Conservation (phyloP, 2,888 invertebrate species). For the Tinea semifulvella region DNA sequence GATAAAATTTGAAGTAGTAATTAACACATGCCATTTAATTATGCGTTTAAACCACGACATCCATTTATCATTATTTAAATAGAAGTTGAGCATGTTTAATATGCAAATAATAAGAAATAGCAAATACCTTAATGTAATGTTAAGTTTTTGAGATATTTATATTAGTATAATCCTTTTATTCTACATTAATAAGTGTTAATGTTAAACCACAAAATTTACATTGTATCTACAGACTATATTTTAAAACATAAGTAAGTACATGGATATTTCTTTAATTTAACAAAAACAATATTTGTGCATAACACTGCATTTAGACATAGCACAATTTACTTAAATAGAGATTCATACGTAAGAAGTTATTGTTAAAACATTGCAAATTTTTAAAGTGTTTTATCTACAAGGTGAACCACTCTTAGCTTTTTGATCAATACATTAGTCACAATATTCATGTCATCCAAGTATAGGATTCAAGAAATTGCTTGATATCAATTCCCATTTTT, state of each 20-base stretch:
- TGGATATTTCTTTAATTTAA: no score
- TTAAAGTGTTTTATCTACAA: conserved; percentile 2
- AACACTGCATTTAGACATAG: no score
- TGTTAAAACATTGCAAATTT: neutral
- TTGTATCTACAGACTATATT: conserved; percentile 6
- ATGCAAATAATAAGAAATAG: conserved; percentile 5
- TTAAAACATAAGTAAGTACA: neutral
- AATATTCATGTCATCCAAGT: no score
- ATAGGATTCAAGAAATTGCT: no score
- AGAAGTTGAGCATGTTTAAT: no score
- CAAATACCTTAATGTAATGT: no score
- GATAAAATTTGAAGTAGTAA: neutral
- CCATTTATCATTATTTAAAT: neutral
- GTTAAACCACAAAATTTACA: conserved; percentile 4
- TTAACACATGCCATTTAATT: conserved; percentile 1
- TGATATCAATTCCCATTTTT: no score
- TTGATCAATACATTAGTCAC: neutral
- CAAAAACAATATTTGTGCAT: no score
- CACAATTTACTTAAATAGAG: no score
- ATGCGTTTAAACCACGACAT: neutral
- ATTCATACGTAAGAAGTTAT: neutral
- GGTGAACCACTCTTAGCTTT: neutral
- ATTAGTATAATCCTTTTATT: neutral
- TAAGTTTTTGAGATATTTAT: neutral
- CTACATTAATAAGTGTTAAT: neutral